These are phyloP conservation scores for Proctacanthus coquilletti DNA, from an alignment of 1,140 invertebrate genomes.

Conservation along the genomic window DNA sequence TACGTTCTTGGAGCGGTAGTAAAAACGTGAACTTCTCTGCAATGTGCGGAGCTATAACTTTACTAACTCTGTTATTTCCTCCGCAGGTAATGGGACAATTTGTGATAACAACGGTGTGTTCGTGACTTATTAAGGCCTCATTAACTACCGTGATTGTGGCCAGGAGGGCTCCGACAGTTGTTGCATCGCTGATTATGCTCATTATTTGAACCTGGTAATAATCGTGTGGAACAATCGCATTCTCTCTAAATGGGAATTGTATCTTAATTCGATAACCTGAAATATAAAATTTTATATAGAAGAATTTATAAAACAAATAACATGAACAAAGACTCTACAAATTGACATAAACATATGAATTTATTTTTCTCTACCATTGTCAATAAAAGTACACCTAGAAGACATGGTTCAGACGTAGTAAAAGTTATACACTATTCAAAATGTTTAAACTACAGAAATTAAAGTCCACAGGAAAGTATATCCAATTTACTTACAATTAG, in stretches of 20 bases:
- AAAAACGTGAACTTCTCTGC: slow-evolving; percentile 6
- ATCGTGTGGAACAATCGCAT: slow-evolving; percentile 1
- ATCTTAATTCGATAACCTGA: slow-evolving; percentile 7
- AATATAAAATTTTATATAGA: too few species aligned
- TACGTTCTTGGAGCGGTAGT: slow-evolving; percentile 4
- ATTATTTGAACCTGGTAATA: slow-evolving; percentile 11
- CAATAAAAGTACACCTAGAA: too few species aligned
- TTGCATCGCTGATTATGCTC: slow-evolving; percentile 17
- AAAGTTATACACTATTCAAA: too few species aligned
- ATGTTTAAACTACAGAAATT: too few species aligned
- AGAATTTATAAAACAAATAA: too few species aligned
- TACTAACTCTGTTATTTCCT: slow-evolving; percentile 4
- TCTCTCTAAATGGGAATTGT: slow-evolving; percentile 6
- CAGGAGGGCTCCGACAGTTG: slow-evolving; percentile 17
- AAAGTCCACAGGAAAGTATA: too few species aligned
- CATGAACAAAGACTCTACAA: too few species aligned
- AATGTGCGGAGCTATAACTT: background rate
- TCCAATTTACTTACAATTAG: too few species aligned
- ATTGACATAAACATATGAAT: too few species aligned
- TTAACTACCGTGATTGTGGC: slow-evolving; percentile 17
- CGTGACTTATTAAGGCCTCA: slow-evolving; percentile 10
- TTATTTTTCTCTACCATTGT: too few species aligned
- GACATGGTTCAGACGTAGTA: too few species aligned
- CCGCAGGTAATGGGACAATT: slow-evolving; percentile 5
- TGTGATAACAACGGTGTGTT: slow-evolving; percentile 12